Conservation (phyloP, 2,113 vertebrate species). For the Microtus montanus region DNA sequence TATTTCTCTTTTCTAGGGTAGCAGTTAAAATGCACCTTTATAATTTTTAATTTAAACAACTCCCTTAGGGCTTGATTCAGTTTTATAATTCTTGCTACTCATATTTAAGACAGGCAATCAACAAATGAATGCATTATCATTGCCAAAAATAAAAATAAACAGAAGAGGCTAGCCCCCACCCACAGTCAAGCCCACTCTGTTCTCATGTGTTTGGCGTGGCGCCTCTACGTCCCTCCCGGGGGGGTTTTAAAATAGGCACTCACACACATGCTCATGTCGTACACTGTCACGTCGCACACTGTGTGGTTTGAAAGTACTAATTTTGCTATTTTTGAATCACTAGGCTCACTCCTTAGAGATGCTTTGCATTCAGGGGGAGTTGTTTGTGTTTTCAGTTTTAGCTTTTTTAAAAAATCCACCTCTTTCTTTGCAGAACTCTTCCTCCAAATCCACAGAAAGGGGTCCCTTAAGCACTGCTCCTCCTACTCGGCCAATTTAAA, state of each 20-base stretch:
- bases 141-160: slow-evolving; percentile 33
- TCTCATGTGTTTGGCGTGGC: background rate
- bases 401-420: background rate
- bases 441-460: background rate
- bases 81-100: slow-evolving; percentile 32
- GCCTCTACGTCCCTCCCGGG: background rate
- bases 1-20: slow-evolving; percentile 16
- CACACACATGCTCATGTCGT: background rate
- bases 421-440: background rate
- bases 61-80: background rate
- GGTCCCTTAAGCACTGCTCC: background rate
- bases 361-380: background rate
- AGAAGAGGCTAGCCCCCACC: background rate
- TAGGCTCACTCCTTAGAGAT: background rate
- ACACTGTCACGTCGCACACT: background rate
- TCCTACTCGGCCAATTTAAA: background rate
- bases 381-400: background rate
- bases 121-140: slow-evolving; percentile 18
- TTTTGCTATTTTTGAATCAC: slow-evolving; percentile 48
- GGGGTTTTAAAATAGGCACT: slow-evolving; percentile 44
- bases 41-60: slow-evolving; percentile 11
- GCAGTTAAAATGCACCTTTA: background rate
- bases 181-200: background rate
- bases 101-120: slow-evolving; percentile 16
- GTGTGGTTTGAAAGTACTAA: slow-evolving; percentile 40